These are phyloP conservation scores for Chloroclystis v-ata DNA, from an alignment of 2,888 invertebrate species.

Conservation along the genomic window DNA sequence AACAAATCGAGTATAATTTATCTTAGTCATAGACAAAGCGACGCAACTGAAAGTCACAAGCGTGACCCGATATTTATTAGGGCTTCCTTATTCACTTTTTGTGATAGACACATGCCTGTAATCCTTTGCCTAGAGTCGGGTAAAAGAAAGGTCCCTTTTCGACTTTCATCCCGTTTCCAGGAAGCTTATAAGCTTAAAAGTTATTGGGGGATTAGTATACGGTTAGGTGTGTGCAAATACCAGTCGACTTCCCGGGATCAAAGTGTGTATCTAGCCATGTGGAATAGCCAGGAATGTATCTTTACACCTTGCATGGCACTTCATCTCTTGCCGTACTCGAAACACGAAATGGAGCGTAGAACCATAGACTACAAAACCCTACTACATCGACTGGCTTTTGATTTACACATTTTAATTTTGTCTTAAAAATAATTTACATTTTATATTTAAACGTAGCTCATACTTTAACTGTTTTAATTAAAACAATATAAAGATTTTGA, in stretches of 20 bases:
- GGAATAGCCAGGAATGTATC: constrained; percentile 5
- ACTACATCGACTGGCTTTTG: too few species aligned
- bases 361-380: too few species aligned
- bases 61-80: too few species aligned
- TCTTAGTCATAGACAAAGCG: background rate
- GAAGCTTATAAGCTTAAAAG: constrained; percentile 27
- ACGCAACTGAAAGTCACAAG: too few species aligned
- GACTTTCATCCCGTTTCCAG: constrained; percentile 20
- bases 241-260: constrained; percentile 19
- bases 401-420: too few species aligned
- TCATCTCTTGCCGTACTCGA: background rate
- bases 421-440: too few species aligned
- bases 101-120: background rate
- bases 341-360: too few species aligned
- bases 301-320: constrained; percentile 4
- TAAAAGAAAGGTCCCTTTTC: background rate
- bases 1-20: too few species aligned
- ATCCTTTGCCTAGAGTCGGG: background rate
- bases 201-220: constrained; percentile 25
- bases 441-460: too few species aligned
- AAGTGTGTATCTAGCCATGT: constrained; percentile 18
- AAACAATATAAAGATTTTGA: too few species aligned
- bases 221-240: constrained; percentile 23
- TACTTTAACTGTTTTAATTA: too few species aligned
- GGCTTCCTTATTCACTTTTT: background rate